A percentile compares a stretch with the other conserved stretches of the same genome.
phyloP scores from a whole-genome alignment of 2,113 vertebrate species.

The Elachura formosa region DNA sequence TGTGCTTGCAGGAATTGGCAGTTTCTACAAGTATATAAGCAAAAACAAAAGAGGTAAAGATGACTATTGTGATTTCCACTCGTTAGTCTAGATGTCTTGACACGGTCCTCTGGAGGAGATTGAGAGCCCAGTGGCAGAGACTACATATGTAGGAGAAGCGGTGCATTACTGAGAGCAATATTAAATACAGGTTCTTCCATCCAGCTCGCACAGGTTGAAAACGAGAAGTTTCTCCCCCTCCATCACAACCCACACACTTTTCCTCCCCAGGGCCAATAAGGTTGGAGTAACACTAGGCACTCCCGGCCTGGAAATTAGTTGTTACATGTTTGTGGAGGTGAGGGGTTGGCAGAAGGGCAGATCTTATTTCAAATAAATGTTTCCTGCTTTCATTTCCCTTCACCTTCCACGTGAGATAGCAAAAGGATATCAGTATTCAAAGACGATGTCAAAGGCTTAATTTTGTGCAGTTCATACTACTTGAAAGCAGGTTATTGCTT shows the following conservation, averaged over 20 bases:
- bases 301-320: constrained; percentile 18
- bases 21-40: neutral
- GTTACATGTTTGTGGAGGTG: neutral
- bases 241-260: neutral
- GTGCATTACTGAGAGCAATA: neutral
- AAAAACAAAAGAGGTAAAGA: neutral
- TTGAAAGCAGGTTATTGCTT: constrained; percentile 51
- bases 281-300: neutral
- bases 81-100: neutral
- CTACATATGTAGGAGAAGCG: neutral
- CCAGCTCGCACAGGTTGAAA: neutral
- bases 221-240: neutral
- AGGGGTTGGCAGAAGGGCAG: neutral
- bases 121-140: neutral
- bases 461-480: constrained; percentile 39
- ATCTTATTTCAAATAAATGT: constrained; percentile 29
- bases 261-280: neutral
- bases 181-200: neutral
- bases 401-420: neutral
- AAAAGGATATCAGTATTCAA: constrained; percentile 15
- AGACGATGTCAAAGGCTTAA: constrained; percentile 9
- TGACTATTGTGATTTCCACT: neutral
- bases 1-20: neutral
- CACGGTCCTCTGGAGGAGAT: neutral
- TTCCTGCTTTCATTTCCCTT: constrained; percentile 50